Evolutionary conservation across 2,888 invertebrate genomes (phyloP), one percentile per base, ranked within the genome.

Genomic region (Drosophila neonasuta): DNA sequence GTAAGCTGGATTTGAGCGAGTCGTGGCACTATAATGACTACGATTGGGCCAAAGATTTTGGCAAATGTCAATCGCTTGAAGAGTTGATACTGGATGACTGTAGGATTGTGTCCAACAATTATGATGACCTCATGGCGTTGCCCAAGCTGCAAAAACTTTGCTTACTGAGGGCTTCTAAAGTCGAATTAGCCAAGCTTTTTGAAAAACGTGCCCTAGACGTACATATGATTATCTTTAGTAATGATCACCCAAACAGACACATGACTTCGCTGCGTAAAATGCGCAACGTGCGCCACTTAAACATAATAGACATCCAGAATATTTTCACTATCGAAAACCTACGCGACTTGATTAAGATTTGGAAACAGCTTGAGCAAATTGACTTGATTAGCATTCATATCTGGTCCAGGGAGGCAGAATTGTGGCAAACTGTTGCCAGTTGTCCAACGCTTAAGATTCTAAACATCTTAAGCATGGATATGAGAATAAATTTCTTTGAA

Each of bases 131-230:
- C 2, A 17, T 59, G 10, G 4, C 7, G 1, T 54, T 69, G 3
- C 74, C 74, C n/a, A 54, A 54, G 3, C 59, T 72, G 8, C 57
- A 17, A n/a, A 32, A 1, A 7, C 4, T 70, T 11, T 11, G 17
- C 4, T 39, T 9, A 36, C 20, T 20, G 3, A 0, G 5, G 5
- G 20, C 6, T 11, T 24, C 7, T n/a, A 1, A 0, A 3, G n/a
- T 4, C 17, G 1, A 2, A 11, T 61, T 3, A 32, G 9, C 6
- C 6, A 0, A 7, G 6, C 0, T 55, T 6, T 10, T 34, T 11
- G 30, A 41, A 1, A 8, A 7, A 8, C 74, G 68, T 11, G 45
- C 11, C 1, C 9, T 5, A 11, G 52, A 48, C 6, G 41, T 66
- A 20, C 2, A 11, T 3, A 8, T 44, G 1, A 5, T 62, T 2